Conservation (phyloP, 1,140 invertebrate species). For the Bombus waltoni region DNA sequence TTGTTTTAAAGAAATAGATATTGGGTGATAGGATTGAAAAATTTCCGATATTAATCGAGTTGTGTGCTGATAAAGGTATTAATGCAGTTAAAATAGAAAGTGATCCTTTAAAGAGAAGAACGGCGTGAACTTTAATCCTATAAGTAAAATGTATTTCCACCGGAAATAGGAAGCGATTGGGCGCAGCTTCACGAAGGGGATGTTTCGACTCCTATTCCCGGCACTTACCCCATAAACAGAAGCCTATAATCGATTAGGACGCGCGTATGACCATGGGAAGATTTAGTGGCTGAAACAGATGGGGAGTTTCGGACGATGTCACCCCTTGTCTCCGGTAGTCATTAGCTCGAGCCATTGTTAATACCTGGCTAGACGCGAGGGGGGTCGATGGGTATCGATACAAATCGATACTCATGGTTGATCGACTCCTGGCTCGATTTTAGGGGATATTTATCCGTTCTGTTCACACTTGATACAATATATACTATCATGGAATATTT, state of each 20-base stretch:
- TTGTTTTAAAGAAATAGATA: too few relatives aligned
- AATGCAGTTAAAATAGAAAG: background rate
- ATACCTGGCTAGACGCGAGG: constrained; percentile 63
- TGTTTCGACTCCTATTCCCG: constrained; percentile 46
- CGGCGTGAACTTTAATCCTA: background rate
- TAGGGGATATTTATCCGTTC: constrained; percentile 30
- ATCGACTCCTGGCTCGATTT: constrained; percentile 49
- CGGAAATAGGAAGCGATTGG: constrained; percentile 54
- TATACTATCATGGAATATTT: background rate
- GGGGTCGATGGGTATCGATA: constrained; percentile 62
- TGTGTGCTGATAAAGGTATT: background rate
- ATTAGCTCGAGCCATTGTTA: constrained; percentile 68
- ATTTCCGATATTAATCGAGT: background rate
- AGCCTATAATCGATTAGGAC: constrained; percentile 67
- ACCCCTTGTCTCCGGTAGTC: constrained; percentile 73
- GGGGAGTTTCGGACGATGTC: constrained; percentile 70
- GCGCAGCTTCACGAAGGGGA: constrained; percentile 41
- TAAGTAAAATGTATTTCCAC: constrained; percentile 39
- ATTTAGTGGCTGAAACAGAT: constrained; percentile 71
- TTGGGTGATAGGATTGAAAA: too few relatives aligned
- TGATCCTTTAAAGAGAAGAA: background rate
- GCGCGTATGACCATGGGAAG: constrained; percentile 70
- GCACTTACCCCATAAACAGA: constrained; percentile 53
- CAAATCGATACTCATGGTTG: constrained; percentile 66
- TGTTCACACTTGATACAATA: constrained; percentile 23